Conservation (phyloP, 1,140 invertebrate species). For the Drosophila seguyi region DNA sequence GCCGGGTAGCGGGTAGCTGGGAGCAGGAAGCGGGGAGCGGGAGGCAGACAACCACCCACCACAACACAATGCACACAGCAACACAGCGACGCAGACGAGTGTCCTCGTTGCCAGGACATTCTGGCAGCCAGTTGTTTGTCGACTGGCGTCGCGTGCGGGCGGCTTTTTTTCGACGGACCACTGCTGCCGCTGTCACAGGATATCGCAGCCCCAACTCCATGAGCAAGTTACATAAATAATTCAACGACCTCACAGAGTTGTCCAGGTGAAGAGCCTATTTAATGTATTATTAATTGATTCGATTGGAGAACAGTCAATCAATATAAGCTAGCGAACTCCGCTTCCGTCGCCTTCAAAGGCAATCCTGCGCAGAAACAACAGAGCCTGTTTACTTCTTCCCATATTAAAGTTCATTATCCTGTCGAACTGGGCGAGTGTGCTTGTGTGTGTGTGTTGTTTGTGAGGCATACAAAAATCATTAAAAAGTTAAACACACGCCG, state of each 20-base stretch:
- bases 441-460: slow-evolving; percentile 28
- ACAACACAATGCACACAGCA: slow-evolving; percentile 33
- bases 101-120: slow-evolving; percentile 64
- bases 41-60: slow-evolving; percentile 35
- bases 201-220: slow-evolving; percentile 20
- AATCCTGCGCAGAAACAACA: slow-evolving; percentile 69
- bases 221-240: slow-evolving; percentile 60
- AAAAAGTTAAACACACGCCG: slow-evolving; percentile 73
- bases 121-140: slow-evolving; percentile 73
- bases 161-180: slow-evolving; percentile 41
- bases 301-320: slow-evolving; percentile 50
- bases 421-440: slow-evolving; percentile 30
- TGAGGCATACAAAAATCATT: slow-evolving; percentile 73
- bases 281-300: slow-evolving; percentile 56
- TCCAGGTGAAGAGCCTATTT: slow-evolving; percentile 39
- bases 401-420: slow-evolving; percentile 80
- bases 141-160: slow-evolving; percentile 76
- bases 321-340: slow-evolving; percentile 48
- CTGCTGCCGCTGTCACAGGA: slow-evolving; percentile 17
- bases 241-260: slow-evolving; percentile 21
- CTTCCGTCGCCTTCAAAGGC: slow-evolving; percentile 26
- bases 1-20: slow-evolving; percentile 3
- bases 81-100: slow-evolving; percentile 44
- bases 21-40: slow-evolving; percentile 5
- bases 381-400: slow-evolving; percentile 66